Percentiles rank a stretch among this genome's conserved stretches.
Evolutionary conservation across 2,888 invertebrate genomes (phyloP).

Genomic region (Lasioglossum morio): DNA sequence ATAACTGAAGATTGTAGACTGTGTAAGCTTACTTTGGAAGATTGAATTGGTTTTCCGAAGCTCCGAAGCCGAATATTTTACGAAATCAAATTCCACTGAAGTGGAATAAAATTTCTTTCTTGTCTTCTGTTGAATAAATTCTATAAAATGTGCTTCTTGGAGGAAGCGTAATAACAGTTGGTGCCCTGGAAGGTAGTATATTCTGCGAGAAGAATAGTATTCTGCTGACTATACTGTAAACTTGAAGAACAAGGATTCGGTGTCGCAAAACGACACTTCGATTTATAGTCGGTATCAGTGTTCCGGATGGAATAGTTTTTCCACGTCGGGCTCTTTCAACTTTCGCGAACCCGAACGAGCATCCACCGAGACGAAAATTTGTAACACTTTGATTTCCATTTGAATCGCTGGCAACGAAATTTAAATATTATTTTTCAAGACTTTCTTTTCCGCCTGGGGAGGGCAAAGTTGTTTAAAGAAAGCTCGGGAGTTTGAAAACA

Average conservation of each 20-base stretch:
- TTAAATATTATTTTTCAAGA: neutral
- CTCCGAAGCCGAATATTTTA: neutral
- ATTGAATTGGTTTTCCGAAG: neutral
- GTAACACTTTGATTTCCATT: slow-evolving; percentile 18
- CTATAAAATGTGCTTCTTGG: slow-evolving; percentile 4
- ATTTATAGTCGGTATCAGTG: slow-evolving; percentile 38
- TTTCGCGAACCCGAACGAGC: neutral
- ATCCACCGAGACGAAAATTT: neutral
- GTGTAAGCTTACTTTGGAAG: neutral
- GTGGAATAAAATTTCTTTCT: neutral
- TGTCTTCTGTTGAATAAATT: slow-evolving; percentile 14
- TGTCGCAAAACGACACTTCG: slow-evolving; percentile 27
- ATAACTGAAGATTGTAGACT: neutral
- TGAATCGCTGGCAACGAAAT: slow-evolving; percentile 12
- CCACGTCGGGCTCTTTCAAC: neutral
- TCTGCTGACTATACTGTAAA: slow-evolving; percentile 25
- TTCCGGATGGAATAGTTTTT: slow-evolving; percentile 21
- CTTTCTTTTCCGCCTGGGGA: neutral
- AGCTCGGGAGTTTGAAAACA: neutral
- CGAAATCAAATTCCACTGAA: neutral
- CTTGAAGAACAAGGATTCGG: slow-evolving; percentile 23
- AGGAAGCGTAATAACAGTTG: neutral
- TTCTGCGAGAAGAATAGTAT: neutral
- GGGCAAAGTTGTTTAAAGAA: neutral
- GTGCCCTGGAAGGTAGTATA: slow-evolving; percentile 10